A percentile compares a stretch with the other conserved stretches of the same genome.
Conservation (phyloP, 2,113 vertebrate species). For the Pelecanus crispus region DNA sequence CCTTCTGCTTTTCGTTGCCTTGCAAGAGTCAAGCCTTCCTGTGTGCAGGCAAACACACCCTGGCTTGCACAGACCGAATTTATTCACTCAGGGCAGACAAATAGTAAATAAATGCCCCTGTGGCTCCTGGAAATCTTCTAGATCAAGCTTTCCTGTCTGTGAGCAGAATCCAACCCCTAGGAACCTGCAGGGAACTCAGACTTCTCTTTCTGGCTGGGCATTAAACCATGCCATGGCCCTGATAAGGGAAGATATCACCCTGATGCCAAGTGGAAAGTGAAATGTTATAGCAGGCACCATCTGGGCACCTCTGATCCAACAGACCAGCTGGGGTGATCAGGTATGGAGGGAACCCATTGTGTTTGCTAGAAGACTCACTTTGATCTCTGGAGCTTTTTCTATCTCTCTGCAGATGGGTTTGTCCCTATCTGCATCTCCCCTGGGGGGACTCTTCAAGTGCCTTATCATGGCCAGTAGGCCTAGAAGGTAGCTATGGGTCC, state of each 20-base stretch:
- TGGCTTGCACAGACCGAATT: background rate
- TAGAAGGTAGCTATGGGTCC: background rate
- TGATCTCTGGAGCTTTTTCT: background rate
- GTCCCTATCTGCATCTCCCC: background rate
- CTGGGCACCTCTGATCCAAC: background rate
- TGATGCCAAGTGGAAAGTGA: background rate
- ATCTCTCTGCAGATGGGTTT: background rate
- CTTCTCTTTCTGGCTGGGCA: background rate
- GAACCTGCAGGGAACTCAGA: background rate
- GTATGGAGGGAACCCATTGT: background rate
- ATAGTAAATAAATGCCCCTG: background rate
- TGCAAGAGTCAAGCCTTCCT: background rate
- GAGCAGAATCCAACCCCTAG: background rate
- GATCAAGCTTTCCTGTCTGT: background rate
- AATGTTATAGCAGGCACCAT: background rate
- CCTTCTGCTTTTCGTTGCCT: background rate
- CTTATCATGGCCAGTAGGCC: background rate
- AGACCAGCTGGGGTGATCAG: background rate
- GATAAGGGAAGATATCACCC: background rate
- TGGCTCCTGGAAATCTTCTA: background rate
- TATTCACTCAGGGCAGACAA: background rate
- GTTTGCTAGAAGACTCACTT: background rate
- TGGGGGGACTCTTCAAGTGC: background rate
- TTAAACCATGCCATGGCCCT: background rate
- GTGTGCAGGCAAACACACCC: background rate